A percentile compares a stretch with the other conserved stretches of the same genome.
phyloP scores from a whole-genome alignment of 2,888 invertebrate genomes.

The Morpho helenor region DNA sequence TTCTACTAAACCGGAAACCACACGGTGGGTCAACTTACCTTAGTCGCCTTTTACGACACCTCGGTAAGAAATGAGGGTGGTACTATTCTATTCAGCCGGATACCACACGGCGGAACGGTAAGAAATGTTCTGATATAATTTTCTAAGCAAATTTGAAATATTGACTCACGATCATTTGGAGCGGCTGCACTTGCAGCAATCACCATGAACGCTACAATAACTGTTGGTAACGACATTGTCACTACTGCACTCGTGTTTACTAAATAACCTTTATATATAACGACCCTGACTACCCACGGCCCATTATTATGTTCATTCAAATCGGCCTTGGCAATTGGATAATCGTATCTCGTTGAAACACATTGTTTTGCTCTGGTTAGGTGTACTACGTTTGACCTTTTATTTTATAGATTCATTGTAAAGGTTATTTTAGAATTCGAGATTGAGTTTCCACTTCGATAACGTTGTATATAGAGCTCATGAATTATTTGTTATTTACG shows the following conservation, averaged over 20 bases:
- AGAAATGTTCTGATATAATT: no score
- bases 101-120: no score
- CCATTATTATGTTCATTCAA: constrained; percentile 55
- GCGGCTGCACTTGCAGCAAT: constrained; percentile 42
- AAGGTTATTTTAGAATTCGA: not conserved
- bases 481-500: not conserved
- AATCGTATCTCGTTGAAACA: constrained; percentile 37
- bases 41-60: no score
- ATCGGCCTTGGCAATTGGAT: constrained; percentile 62
- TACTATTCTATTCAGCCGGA: no score
- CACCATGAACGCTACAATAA: constrained; percentile 45
- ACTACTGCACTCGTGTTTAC: constrained; percentile 34
- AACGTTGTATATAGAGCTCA: not conserved
- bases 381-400: constrained; percentile 2
- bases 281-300: constrained; percentile 63
- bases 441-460: no score
- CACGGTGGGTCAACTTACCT: no score
- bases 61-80: no score
- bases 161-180: constrained; percentile 60
- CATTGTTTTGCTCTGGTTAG: constrained; percentile 16
- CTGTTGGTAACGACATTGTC: constrained; percentile 49
- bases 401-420: constrained; percentile 1
- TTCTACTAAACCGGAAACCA: no score
- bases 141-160: not conserved
- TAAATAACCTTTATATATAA: constrained; percentile 62